Evolutionary conservation across 2,113 vertebrate genomes (phyloP), one percentile per base, ranked within the genome.

Genomic region (Stercorarius parasiticus): DNA sequence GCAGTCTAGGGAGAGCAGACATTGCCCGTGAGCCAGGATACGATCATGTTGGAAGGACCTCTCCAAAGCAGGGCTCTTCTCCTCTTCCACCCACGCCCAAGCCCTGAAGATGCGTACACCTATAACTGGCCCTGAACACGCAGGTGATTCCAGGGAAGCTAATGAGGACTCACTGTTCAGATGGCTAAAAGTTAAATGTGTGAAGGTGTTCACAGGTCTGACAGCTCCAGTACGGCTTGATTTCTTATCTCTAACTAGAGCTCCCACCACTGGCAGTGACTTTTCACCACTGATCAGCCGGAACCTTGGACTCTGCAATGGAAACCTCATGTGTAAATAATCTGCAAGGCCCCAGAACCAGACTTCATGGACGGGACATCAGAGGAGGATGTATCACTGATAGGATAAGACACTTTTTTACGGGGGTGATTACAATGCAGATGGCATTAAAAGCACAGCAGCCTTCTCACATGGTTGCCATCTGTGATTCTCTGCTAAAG

Each of bases 391-490:
- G 38, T 18, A 30, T 50, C 58, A 11, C 19, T 73, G 27, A 56
- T 2, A 76, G 74, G 73, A 56, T 18, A 45, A 1, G 11, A 38
- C 53, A 69, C 64, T 10, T 3, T 7, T 82, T 65, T 45, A 79
- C 4, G 5, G 34, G 32, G 36, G 21, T 2, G 7, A 73, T 73
- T 53, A 65, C 62, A 73, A 58, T 50, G 66, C 95, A 96, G 73
- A 90, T 9, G 22, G 77, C 85, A 82, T 30, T 34, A 72, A 88
- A 94, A 88, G 82, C 85, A 76, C 82, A 92, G 92, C 71, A 66
- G 74, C 85, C 76, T 90, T 80, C 88, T 88, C 90, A 86, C 64
- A 81, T 40, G 82, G 85, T 20, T 81, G 82, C 79, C 79, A 92
- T 86, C 88, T 95, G 95, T 62, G 74, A 17, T 36, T 77, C 58